Base-by-base conservation (phyloP, 1,140 invertebrate genomes). In the Drosophila saltans region DNA sequence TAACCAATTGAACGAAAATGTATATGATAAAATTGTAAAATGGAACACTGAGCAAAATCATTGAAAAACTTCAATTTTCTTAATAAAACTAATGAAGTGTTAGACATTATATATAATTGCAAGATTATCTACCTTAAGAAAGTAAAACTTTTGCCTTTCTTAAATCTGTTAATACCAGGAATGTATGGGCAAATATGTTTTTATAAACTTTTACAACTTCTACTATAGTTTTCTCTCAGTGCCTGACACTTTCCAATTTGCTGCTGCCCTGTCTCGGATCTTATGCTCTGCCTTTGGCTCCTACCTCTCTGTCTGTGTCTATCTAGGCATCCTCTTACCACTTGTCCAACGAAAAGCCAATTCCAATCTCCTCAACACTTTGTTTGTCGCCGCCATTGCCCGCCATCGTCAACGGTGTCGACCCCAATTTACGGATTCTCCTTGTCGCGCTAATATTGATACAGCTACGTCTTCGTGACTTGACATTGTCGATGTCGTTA, bases 331-430 rank as follows among this genome's bases (percentile, higher is more conserved):
- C 43, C 16, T 16, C 41, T 30, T 40, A 16, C 55, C 39, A 59
- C 66, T 59, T 68, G 72, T 68, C 81, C 77, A 66, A 67, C 73
- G 67, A 89, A 77, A 72, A 84, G 80, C 73, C 83, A 89, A 86
- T 86, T 84, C 77, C 83, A 89, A 88, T 88, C 83, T 88, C 84
- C 77, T 80, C 81, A 78, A 78, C 83, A 88, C 83, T 83, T 80
- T 84, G 81, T 83, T 88, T 82, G 66, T 75, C 62, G 62, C 62
- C 45, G 45, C 45, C 45, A 43, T 43, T 43, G 41, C 41, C 41
- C 16, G 16, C 69, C 78, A 80, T 69, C 80, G 64, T 72, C 64
- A 59, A 52, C 36, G 73, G 76, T 83, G 84, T 88, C 83, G 84
- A 88, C 83, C 83, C 83, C 84, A 88, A 88, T 88, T 88, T 80